These are phyloP conservation scores for Poeciliopsis retropinna DNA, from an alignment of 2,113 vertebrate species.

Conservation along the genomic window DNA sequence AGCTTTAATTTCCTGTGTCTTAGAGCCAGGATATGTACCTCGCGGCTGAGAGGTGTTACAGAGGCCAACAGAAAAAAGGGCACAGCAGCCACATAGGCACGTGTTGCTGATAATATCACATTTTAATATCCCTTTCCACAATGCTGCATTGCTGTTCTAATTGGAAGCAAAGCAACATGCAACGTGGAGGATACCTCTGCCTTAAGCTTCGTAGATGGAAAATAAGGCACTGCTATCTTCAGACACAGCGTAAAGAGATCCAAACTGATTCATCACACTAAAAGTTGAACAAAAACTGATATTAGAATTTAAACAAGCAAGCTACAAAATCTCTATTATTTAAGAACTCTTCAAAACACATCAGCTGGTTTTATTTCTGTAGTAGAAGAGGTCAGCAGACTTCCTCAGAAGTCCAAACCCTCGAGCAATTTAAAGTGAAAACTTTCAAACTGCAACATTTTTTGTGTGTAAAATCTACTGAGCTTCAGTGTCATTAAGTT, in stretches of 20 bases:
- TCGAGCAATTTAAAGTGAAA: background rate
- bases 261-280: slow-evolving; percentile 13
- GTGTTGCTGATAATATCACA: slow-evolving; percentile 67
- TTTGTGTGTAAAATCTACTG: too few species aligned
- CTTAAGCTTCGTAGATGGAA: slow-evolving; percentile 32
- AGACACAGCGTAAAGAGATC: slow-evolving; percentile 5
- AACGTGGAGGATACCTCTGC: slow-evolving; percentile 8
- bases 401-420: background rate
- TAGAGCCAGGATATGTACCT: slow-evolving; percentile 56
- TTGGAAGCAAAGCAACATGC: slow-evolving; percentile 43
- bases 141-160: slow-evolving; percentile 47
- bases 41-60: slow-evolving; percentile 25
- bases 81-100: slow-evolving; percentile 41
- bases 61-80: slow-evolving; percentile 24
- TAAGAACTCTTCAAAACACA: slow-evolving; percentile 39
- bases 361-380: slow-evolving; percentile 5
- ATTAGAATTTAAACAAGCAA: slow-evolving; percentile 10
- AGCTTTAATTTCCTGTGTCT: slow-evolving; percentile 74
- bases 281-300: slow-evolving; percentile 22
- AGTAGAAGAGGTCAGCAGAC: slow-evolving; percentile 13
- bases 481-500: too few species aligned
- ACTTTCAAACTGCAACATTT: background rate
- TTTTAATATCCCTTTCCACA: slow-evolving; percentile 62
- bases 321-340: slow-evolving; percentile 10
- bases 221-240: background rate